Conservation (phyloP, 2,797 vertebrate genomes). For the Hydrophis major region DNA sequence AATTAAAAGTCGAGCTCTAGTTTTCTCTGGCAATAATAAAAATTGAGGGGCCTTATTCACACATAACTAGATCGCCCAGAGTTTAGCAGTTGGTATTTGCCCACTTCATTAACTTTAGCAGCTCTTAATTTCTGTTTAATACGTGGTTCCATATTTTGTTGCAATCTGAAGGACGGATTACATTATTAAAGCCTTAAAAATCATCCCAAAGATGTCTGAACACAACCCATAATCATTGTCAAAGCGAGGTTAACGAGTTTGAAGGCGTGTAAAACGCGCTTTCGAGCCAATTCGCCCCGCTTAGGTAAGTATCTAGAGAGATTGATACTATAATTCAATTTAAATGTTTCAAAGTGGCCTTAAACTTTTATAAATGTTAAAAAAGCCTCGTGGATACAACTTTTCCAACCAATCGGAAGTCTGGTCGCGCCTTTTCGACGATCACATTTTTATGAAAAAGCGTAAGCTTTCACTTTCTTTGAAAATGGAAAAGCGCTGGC, state of each 20-base stretch:
- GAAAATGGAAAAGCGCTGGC: neutral
- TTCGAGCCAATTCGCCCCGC: neutral
- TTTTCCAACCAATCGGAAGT: neutral
- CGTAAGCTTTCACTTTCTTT: neutral
- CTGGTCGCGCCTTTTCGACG: neutral
- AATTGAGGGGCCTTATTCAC: too few species aligned
- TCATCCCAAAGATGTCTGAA: neutral
- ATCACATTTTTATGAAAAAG: neutral
- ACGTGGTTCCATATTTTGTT: neutral
- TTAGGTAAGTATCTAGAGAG: neutral
- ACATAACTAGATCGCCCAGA: neutral
- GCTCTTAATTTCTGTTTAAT: neutral
- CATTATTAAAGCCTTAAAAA: neutral
- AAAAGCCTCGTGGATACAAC: neutral
- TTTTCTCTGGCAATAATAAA: neutral
- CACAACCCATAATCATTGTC: neutral
- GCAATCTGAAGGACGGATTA: neutral
- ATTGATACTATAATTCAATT: neutral
- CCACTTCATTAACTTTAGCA: neutral
- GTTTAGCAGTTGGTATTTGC: neutral
- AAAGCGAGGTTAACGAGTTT: neutral
- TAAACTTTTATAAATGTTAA: neutral
- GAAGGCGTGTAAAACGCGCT: neutral
- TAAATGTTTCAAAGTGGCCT: neutral
- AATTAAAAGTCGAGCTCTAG: too few species aligned